Base-by-base conservation (phyloP, 2,888 invertebrate genomes). In the Xanthorhoe spadicearia region DNA sequence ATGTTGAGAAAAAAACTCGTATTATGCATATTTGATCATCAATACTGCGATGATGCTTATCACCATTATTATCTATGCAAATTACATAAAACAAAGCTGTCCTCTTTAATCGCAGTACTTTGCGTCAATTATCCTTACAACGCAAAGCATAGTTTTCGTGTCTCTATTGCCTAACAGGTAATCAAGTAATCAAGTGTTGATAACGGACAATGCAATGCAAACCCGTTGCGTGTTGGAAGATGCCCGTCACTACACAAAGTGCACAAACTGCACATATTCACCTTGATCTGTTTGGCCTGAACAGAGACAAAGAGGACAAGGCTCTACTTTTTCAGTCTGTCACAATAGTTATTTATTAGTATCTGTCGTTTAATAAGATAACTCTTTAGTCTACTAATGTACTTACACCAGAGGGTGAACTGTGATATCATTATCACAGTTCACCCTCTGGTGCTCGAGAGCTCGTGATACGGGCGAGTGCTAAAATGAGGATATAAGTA, bases 231-330 rank as follows among this genome's bases (percentile, higher is more conserved):
- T 83, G 83, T 76, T 74, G 72, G 76, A 79, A 77, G 64, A 61
- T 32, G 55, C 77, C 75, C 71, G 76, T 77, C 77, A 74, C 76
- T 69, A 68, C 74, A 66, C 61, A 69, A 63, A 73, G 48, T 69
- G 67, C 73, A 64, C 57, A 68, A 62, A 72, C 73, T 73, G 78
- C 80, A 82, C 76, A 80, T 73, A 81, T 77, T 64, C 74, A 79
- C 89, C 90, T 90, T 89, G 90, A 84, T 88, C 84, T 70, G 80
- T 79, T 86, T 81, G 83, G 81, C 83, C 82, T 80, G 81, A 78
- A 80, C 84, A 74, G 74, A 80, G 77, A 68, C 80, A 88, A 89
- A 84, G 83, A 83, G 86, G 71, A 83, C 90, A 84, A 90, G 90
- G 90, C 72, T 80, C 76, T 68, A 83, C 59, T 79, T 87, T 88